These are phyloP conservation scores for Mamestra configurata DNA, from an alignment of 1,140 invertebrate genomes.

Conservation along the genomic window DNA sequence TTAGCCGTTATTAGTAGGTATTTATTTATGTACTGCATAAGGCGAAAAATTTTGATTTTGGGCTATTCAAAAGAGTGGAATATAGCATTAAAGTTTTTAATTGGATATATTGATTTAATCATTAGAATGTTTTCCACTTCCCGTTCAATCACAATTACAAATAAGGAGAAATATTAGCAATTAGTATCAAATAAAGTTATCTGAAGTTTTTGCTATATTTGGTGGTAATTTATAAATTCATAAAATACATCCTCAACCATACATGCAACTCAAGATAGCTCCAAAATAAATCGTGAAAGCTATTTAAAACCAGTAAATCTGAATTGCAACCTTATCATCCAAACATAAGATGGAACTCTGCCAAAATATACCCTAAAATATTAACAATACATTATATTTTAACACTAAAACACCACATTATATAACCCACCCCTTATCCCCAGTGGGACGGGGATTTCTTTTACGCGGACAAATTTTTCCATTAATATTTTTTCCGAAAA, in stretches of 20 bases:
- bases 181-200: no score
- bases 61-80: no score
- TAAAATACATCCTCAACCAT: no score
- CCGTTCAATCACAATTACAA: no score
- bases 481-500: conserved; percentile 75
- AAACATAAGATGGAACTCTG: background rate
- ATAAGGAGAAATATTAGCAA: no score
- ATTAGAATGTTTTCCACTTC: no score
- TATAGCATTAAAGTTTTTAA: no score
- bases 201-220: no score
- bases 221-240: no score
- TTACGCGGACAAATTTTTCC: conserved; percentile 76
- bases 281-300: background rate
- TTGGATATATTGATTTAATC: no score
- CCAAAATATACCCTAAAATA: conserved; percentile 14
- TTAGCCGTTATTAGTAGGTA: background rate
- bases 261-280: background rate
- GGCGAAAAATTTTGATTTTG: no score
- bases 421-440: conserved; percentile 56
- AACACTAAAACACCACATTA: conserved; percentile 30
- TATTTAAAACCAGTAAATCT: conserved; percentile 28
- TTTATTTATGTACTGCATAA: no score
- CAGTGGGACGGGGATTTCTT: conserved; percentile 70
- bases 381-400: conserved; percentile 28
- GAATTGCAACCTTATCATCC: conserved; percentile 2